Evolutionary conservation across 2,113 vertebrate species (phyloP), one percentile per base, ranked within the genome.

Genomic region (Clinocottus analis): DNA sequence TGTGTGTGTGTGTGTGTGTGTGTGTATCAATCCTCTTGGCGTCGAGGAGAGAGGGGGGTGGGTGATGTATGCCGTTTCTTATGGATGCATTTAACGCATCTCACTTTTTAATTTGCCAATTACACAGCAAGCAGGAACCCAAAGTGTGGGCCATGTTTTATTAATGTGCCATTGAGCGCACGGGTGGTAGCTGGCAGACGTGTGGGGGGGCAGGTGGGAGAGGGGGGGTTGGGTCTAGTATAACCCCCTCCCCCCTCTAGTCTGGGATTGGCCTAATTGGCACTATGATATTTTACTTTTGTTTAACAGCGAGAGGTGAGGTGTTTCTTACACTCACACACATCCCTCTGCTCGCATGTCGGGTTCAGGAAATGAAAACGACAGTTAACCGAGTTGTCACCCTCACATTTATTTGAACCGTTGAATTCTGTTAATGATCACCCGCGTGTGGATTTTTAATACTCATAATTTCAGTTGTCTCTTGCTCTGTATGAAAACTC

Each of bases 81-180:
- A 93, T 43, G 94, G 93, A 95, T 82, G 41, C 89, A 90, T 94
- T 95, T 92, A 89, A 96, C 94, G 89, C 85, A 90, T 94, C 95
- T 94, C 95, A 93, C 96, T 97, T 96, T 97, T 96, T 99, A 98
- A 98, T 97, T 96, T 97, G 97, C 96, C 96, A 97, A 97, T 98
- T 98, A 98, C 95, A 93, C 92, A 92, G 93, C 92, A 90, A 93
- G 94, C 90, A 58, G 94, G 79, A 87, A 89, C 91, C 87, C 92
- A 94, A 95, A 95, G 95, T 95, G 92, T 90, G 90, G 92, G 87
- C 90, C 95, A 98, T 97, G 97, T 96, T 97, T 97, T 97, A 98
- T 98, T 95, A 96, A 98, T 97, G 94, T 85, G 55, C 90, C 93
- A 94, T 90, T 86, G 92, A 95, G 91, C 90, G 76, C 60, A 77